These are phyloP conservation scores for Drosophila repleta DNA, from an alignment of 1,140 invertebrate species.

Conservation along the genomic window DNA sequence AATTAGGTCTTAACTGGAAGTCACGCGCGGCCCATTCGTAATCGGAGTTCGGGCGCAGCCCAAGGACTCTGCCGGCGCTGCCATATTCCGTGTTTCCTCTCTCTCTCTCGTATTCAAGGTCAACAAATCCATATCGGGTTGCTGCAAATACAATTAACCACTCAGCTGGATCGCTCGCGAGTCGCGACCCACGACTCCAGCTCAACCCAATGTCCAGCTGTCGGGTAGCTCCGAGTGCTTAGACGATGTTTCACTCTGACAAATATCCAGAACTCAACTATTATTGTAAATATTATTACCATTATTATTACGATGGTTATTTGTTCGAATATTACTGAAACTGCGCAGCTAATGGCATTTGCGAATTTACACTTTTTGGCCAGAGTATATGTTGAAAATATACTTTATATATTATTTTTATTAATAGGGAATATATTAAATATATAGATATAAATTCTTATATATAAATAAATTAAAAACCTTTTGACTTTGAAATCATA, in stretches of 20 bases:
- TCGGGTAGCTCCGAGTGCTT: background rate
- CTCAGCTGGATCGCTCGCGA: slow-evolving; percentile 49
- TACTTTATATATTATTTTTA: too few species aligned
- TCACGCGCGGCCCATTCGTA: slow-evolving; percentile 75
- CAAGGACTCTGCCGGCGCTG: background rate
- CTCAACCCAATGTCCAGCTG: slow-evolving; percentile 23
- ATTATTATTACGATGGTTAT: too few species aligned
- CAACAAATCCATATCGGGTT: slow-evolving; percentile 48
- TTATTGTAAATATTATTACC: too few species aligned
- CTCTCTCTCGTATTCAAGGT: slow-evolving; percentile 66
- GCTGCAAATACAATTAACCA: slow-evolving; percentile 37
- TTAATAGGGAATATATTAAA: too few species aligned
- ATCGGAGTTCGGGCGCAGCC: slow-evolving; percentile 55
- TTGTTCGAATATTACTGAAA: too few species aligned
- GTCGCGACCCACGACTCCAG: slow-evolving; percentile 39
- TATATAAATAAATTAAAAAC: too few species aligned
- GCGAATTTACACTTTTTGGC: too few species aligned
- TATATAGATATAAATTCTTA: too few species aligned
- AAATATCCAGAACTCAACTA: background rate
- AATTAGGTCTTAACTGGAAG: slow-evolving; percentile 80
- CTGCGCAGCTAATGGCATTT: too few species aligned
- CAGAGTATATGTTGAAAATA: too few species aligned
- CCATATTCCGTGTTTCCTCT: background rate
- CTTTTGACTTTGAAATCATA: too few species aligned
- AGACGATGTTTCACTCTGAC: background rate